phyloP scores from a whole-genome alignment of 2,888 invertebrate genomes.

The Polylopha cassiicola region DNA sequence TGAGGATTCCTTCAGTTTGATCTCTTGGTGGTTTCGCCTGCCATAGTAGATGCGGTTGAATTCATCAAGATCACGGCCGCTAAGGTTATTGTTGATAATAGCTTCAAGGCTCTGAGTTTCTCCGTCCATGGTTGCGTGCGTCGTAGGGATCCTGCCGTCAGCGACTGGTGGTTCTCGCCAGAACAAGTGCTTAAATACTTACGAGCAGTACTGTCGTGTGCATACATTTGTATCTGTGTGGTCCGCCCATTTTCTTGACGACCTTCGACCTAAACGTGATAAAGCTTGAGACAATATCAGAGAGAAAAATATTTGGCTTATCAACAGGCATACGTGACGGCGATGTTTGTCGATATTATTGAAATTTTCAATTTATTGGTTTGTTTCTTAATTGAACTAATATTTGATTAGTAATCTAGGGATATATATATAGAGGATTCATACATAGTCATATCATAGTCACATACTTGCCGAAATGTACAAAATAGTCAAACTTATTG shows the following conservation, averaged over 20 bases:
- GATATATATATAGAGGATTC: too few species aligned
- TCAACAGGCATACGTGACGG: conserved; percentile 25
- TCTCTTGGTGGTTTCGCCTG: conserved; percentile 54
- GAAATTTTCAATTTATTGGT: neutral
- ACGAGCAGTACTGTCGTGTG: conserved; percentile 25
- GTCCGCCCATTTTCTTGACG: conserved; percentile 41
- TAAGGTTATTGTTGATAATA: conserved; percentile 62
- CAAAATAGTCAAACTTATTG: too few species aligned
- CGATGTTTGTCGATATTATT: conserved; percentile 1
- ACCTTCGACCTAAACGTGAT: conserved; percentile 60
- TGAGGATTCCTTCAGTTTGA: conserved; percentile 67
- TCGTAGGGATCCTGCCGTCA: conserved; percentile 27
- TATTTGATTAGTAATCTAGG: too few species aligned
- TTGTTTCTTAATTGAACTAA: neutral
- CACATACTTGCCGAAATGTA: too few species aligned
- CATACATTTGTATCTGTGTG: conserved; percentile 41
- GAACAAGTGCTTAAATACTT: conserved; percentile 48
- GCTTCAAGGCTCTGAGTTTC: conserved; percentile 66
- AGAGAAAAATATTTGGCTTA: conserved; percentile 58
- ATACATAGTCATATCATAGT: too few species aligned
- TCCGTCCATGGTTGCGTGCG: conserved; percentile 53
- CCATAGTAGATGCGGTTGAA: conserved; percentile 70
- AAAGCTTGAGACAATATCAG: conserved; percentile 43
- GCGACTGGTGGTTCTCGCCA: conserved; percentile 38
- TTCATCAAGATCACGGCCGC: conserved; percentile 61